These are phyloP conservation scores for Pachliopta kotzebuea DNA, from an alignment of 2,888 invertebrate genomes.

Conservation along the genomic window DNA sequence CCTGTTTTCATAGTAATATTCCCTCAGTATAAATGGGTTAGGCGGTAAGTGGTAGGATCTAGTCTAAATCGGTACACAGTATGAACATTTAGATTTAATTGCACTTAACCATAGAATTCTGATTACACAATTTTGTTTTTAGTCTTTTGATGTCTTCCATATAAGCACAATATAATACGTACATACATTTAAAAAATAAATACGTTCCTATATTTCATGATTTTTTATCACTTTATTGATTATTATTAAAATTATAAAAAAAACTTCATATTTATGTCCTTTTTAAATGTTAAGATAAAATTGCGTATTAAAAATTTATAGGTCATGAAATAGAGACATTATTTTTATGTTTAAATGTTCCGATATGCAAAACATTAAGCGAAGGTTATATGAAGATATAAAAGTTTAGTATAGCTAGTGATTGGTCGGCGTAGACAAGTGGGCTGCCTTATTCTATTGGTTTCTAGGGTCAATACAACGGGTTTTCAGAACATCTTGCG, in stretches of 20 bases:
- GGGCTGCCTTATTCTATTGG: slow-evolving; percentile 40
- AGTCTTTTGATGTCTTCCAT: too few relatives aligned
- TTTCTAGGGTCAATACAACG: slow-evolving; percentile 42
- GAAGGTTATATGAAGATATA: slow-evolving; percentile 7
- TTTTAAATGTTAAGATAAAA: neutral
- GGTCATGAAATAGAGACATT: neutral
- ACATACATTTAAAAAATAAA: too few relatives aligned
- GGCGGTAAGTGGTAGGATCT: slow-evolving; percentile 74
- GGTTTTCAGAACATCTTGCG: slow-evolving; percentile 53
- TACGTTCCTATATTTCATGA: too few relatives aligned
- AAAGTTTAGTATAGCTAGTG: slow-evolving; percentile 30
- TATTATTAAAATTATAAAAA: too few relatives aligned
- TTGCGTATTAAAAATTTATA: slow-evolving; percentile 1
- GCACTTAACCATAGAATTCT: too few relatives aligned
- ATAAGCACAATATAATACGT: too few relatives aligned
- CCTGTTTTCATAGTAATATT: slow-evolving; percentile 67
- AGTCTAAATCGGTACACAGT: slow-evolving; percentile 41
- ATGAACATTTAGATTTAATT: too few relatives aligned
- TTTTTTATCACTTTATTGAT: too few relatives aligned
- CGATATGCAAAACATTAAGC: slow-evolving; percentile 11
- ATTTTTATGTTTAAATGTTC: slow-evolving; percentile 11
- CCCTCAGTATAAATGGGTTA: slow-evolving; percentile 74
- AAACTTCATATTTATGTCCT: too few relatives aligned
- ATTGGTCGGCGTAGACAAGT: slow-evolving; percentile 35
- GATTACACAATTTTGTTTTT: too few relatives aligned